These are phyloP conservation scores for Zophobas morio DNA, from an alignment of 1,140 invertebrate species.

Conservation along the genomic window DNA sequence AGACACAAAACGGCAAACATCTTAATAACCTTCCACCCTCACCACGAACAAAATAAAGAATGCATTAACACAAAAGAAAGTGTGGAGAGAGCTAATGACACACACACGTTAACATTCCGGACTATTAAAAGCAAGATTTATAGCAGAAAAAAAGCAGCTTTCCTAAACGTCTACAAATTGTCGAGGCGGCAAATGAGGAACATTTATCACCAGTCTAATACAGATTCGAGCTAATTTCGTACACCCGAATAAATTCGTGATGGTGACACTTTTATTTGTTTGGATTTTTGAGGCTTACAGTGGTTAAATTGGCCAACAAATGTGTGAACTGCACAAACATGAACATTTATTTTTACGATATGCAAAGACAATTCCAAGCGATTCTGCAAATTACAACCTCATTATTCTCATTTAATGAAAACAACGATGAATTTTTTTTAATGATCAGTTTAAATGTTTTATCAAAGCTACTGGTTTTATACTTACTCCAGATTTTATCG, in stretches of 20 bases:
- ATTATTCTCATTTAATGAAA: conserved; percentile 24
- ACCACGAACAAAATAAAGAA: conserved; percentile 33
- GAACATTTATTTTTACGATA: conserved; percentile 42
- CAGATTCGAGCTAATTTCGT: conserved; percentile 65
- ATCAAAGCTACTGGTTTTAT: background rate
- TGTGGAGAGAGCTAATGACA: conserved; percentile 57
- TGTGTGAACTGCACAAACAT: conserved; percentile 40
- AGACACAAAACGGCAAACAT: conserved; percentile 36
- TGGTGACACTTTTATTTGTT: conserved; percentile 63
- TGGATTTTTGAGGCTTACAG: conserved; percentile 46
- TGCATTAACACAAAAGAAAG: conserved; percentile 42
- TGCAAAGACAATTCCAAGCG: conserved; percentile 21
- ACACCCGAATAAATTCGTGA: conserved; percentile 62
- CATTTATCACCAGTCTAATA: conserved; percentile 67
- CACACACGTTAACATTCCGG: conserved; percentile 59
- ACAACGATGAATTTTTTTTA: background rate
- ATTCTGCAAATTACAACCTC: conserved; percentile 17
- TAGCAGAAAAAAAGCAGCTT: conserved; percentile 62
- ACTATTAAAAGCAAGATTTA: conserved; percentile 68
- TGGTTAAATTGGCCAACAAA: conserved; percentile 34
- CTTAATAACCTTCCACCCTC: conserved; percentile 39
- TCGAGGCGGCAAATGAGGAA: conserved; percentile 67
- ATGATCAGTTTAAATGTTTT: background rate
- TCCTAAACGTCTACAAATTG: conserved; percentile 68
- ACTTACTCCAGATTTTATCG: background rate